These are phyloP conservation scores for Acrossocheilus fasciatus DNA, from an alignment of 2,797 vertebrate genomes.

Conservation along the genomic window DNA sequence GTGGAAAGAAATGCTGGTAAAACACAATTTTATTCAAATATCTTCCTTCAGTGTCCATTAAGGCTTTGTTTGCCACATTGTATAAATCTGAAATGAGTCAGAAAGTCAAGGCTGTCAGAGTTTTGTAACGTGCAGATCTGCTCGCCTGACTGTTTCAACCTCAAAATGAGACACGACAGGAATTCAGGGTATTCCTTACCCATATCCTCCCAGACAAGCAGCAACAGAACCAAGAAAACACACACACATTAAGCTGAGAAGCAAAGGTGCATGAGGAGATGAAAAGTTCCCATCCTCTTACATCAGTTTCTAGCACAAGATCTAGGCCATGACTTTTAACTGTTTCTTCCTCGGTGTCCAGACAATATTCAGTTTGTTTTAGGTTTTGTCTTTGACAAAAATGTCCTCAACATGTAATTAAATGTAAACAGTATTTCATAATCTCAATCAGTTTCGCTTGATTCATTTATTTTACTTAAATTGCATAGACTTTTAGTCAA, in stretches of 20 bases:
- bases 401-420: neutral
- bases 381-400: neutral
- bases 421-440: neutral
- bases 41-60: neutral
- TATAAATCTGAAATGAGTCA: constrained; percentile 37
- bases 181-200: constrained; percentile 54
- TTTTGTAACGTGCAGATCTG: constrained; percentile 10
- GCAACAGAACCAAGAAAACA: constrained; percentile 44
- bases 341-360: neutral
- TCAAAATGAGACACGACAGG: constrained; percentile 50
- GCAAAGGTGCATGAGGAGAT: constrained; percentile 35
- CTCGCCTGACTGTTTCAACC: constrained; percentile 38
- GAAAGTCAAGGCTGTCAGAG: constrained; percentile 37
- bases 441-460: neutral
- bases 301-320: constrained; percentile 72
- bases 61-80: constrained; percentile 4
- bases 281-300: constrained; percentile 75
- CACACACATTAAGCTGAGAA: constrained; percentile 28
- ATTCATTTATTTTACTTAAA: no score
- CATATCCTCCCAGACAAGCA: constrained; percentile 46
- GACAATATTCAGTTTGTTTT: neutral
- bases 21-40: constrained; percentile 7
- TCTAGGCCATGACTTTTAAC: constrained; percentile 39
- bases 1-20: neutral
- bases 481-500: no score